Evolutionary conservation across 2,888 invertebrate genomes (phyloP).

Genomic region (Protonemura montana): DNA sequence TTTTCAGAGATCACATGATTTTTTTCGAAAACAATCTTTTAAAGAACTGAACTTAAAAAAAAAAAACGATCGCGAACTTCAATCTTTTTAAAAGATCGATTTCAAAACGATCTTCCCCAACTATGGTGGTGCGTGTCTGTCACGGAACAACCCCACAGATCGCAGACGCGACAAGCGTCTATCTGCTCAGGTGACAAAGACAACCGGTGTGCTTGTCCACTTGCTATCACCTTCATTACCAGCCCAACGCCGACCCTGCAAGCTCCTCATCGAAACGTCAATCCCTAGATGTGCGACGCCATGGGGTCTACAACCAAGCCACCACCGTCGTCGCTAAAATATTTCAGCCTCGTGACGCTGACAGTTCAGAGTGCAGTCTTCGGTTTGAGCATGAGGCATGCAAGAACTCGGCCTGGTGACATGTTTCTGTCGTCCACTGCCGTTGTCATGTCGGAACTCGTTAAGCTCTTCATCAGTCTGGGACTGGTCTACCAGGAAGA

Average conservation of each 20-base stretch:
- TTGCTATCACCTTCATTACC: too few species aligned
- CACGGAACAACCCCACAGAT: background rate
- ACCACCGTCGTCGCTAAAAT: constrained; percentile 67
- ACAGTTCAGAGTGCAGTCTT: constrained; percentile 97
- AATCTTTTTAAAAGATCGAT: too few species aligned
- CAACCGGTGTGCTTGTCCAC: too few species aligned
- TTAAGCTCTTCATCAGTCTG: constrained; percentile 85
- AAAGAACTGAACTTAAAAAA: too few species aligned
- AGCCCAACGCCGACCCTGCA: background rate
- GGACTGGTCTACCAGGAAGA: constrained; percentile 81
- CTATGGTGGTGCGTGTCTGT: background rate
- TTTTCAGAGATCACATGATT: too few species aligned
- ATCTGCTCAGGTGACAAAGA: too few species aligned
- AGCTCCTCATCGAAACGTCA: too few species aligned
- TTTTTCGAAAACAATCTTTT: too few species aligned
- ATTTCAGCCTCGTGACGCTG: constrained; percentile 87
- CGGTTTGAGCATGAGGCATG: constrained; percentile 95
- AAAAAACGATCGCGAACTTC: too few species aligned
- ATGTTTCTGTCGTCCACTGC: constrained; percentile 94
- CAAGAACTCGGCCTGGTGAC: constrained; percentile 85
- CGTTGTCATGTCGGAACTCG: constrained; percentile 90
- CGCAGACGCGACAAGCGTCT: too few species aligned
- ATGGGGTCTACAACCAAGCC: constrained; percentile 3
- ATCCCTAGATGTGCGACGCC: background rate
- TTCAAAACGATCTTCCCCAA: too few species aligned